Base-by-base conservation (phyloP, 2,113 vertebrate species). In the Sphyrna mokarran region DNA sequence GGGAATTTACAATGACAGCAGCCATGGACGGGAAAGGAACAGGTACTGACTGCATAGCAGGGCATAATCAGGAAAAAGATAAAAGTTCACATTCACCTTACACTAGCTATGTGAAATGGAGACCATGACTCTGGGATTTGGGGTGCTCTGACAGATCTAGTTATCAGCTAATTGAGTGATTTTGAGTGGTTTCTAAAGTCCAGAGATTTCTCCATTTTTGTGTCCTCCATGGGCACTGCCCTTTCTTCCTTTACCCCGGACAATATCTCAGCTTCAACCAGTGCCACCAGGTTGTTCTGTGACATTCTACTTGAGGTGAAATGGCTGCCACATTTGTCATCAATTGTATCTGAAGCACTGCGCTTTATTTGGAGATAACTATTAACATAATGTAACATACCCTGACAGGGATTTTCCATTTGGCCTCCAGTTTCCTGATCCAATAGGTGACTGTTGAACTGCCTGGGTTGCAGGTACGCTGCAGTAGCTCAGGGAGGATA, bases 1-100 rank as follows among this genome's bases (percentile, higher is more conserved):
- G 66, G 37, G 93, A 69, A 70, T 94, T 94, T 94, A 70, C 61
- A 70, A 94, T 48, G 93, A 94, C 66, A 70, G 93, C 66, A 48
- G 23, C 66, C 66, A 43, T 26, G 22, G 66, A 26, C 68, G 23
- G 63, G 93, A 66, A 94, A 26, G 93, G 40, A 70, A 70, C 66
- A 43, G 40, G 93, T 70, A 70, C 37, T 14, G 3, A 70, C 37
- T 14, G 3, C n/a, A 23, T 13, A 43, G n/a, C 22, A 43, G n/a
- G 66, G 68, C 40, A 22, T 70, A 43, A 70, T 70, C 66, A 11
- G 22, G 87, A 33, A 14, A 69, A 69, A 40, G 40, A 68, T 37
- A 94, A 40, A 66, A 94, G 16, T 63, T 63, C 37, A 69, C 4
- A 26, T 48, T 43, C 22, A 70, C 9, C 93, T 70, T 13, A 11